Evolutionary conservation across 2,888 invertebrate species (phyloP).

Genomic region (Ophioninae sp.): DNA sequence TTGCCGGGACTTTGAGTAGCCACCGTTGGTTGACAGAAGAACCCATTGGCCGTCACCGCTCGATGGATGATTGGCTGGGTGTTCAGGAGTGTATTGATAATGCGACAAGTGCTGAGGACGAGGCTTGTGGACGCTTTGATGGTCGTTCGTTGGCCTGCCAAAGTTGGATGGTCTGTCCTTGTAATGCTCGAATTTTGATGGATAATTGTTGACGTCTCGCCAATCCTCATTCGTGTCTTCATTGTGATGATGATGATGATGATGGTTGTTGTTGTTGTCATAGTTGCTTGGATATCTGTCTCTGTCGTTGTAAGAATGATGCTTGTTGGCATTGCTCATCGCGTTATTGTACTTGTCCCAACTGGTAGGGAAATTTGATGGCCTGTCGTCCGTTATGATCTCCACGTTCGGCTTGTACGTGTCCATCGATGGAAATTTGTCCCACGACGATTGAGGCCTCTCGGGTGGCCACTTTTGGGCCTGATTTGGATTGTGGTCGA

Average conservation of each 20-base stretch:
- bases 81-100: slow-evolving; percentile 79
- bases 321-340: slow-evolving; percentile 51
- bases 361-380: slow-evolving; percentile 82
- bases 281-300: slow-evolving; percentile 61
- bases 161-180: slow-evolving; percentile 66
- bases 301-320: slow-evolving; percentile 64
- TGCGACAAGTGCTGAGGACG: slow-evolving; percentile 81
- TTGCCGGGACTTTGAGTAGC: slow-evolving; percentile 82
- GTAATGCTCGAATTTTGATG: slow-evolving; percentile 68
- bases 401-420: slow-evolving; percentile 77
- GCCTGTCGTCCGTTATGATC: slow-evolving; percentile 83
- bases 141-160: slow-evolving; percentile 62
- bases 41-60: slow-evolving; percentile 90
- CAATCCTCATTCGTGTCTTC: slow-evolving; percentile 67
- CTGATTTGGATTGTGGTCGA: slow-evolving; percentile 70
- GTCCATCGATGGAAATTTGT: slow-evolving; percentile 74
- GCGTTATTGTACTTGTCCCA: slow-evolving; percentile 73
- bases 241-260: slow-evolving; percentile 50
- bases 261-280: slow-evolving; percentile 39
- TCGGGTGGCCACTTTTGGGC: slow-evolving; percentile 80
- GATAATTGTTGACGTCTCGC: slow-evolving; percentile 68
- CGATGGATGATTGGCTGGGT: slow-evolving; percentile 84
- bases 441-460: slow-evolving; percentile 77
- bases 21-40: slow-evolving; percentile 89
- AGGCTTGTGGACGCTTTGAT: slow-evolving; percentile 38